phyloP scores from a whole-genome alignment of 2,797 vertebrate genomes.

The Ceyx erithaca region DNA sequence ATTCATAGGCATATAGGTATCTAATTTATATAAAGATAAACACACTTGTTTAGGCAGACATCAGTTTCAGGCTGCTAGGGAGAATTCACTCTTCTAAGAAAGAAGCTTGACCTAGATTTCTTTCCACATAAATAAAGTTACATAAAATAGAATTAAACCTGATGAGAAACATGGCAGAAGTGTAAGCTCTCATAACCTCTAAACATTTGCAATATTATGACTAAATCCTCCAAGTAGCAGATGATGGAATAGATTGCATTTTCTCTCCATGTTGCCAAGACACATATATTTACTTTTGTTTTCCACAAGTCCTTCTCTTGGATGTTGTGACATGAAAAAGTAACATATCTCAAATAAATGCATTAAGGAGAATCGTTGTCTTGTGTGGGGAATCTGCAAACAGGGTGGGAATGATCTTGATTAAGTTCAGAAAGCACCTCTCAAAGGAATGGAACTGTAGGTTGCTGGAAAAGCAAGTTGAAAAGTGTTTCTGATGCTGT shows the following conservation, averaged over 20 bases:
- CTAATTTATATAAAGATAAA: not conserved
- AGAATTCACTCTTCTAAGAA: conserved; percentile 3
- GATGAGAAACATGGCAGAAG: not conserved
- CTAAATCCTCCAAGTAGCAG: conserved; percentile 2
- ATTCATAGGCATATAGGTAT: not conserved
- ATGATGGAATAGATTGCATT: not conserved
- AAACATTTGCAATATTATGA: not conserved
- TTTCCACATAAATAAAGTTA: not conserved
- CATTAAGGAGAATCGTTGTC: not conserved
- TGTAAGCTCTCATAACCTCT: not conserved
- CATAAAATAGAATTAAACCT: conserved; percentile 11
- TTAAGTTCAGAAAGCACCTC: not conserved
- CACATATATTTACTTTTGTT: not conserved
- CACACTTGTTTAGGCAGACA: not conserved
- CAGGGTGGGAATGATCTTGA: not conserved
- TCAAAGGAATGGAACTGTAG: not conserved
- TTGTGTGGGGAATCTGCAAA: not conserved
- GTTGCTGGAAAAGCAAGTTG: not conserved
- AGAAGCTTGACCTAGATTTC: conserved; percentile 5
- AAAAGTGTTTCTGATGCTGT: not conserved
- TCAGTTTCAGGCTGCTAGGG: not conserved
- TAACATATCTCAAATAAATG: not conserved
- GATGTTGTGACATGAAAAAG: not conserved
- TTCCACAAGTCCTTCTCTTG: not conserved
- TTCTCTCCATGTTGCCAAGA: not conserved